Evolutionary conservation across 2,797 vertebrate genomes (phyloP).

Genomic region (Neosalanx taihuensis): DNA sequence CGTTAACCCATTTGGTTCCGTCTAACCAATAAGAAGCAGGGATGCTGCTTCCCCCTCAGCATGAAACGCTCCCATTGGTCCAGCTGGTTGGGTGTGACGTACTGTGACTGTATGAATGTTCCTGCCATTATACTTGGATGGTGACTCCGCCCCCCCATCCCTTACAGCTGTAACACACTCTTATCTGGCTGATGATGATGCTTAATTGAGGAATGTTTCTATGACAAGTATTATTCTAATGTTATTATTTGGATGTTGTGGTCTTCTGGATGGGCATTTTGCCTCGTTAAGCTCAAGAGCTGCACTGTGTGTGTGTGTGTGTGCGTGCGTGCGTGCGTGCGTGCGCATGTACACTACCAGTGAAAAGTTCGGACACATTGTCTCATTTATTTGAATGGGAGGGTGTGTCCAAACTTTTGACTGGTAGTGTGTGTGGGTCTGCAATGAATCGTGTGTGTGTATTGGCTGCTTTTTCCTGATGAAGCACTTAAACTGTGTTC

Average conservation of each 20-base stretch:
- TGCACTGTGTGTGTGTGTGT: constrained; percentile 9
- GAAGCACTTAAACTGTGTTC: constrained; percentile 70
- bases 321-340: neutral
- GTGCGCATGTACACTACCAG: neutral
- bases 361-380: too few species aligned
- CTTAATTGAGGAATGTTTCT: constrained; percentile 55
- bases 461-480: constrained; percentile 44
- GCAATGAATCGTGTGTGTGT: constrained; percentile 13
- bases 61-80: constrained; percentile 48
- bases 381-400: too few species aligned
- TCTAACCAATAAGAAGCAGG: neutral
- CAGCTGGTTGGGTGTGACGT: constrained; percentile 8
- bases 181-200: constrained; percentile 43
- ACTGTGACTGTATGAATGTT: constrained; percentile 38
- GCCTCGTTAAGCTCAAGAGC: constrained; percentile 1
- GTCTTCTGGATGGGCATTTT: constrained; percentile 51
- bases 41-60: constrained; percentile 36
- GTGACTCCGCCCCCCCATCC: neutral
- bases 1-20: neutral
- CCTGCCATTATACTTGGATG: neutral
- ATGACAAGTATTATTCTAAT: constrained; percentile 55
- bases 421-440: neutral
- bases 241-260: constrained; percentile 55
- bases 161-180: constrained; percentile 43
- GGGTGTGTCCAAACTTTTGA: too few species aligned